Base-by-base conservation (phyloP, 2,888 invertebrate genomes). In the Trichacis sp. region DNA sequence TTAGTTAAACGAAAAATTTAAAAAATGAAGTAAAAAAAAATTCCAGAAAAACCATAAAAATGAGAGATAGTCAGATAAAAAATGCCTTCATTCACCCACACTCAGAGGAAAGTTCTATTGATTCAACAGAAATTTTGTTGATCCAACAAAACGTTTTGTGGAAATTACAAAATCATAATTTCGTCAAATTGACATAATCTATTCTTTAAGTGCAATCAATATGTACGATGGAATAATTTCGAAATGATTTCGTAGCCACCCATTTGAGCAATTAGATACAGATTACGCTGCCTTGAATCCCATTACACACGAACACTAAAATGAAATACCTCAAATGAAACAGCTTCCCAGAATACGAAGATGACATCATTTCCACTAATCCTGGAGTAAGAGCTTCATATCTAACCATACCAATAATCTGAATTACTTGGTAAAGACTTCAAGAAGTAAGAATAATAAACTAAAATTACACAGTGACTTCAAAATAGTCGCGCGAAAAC, bases 331-430 rank as follows among this genome's bases (percentile, higher is more conserved):
- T 33, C 11, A 33, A 33, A 33, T 33, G 33, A 33, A 2, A n/a
- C 33, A 33, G 33, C 33, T 33, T 33, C 33, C 33, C n/a, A 33
- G 33, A 33, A 33, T 6, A 24, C 24, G 24, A 6, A 6, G 33
- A 33, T 33, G 33, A 33, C 33, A 33, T 33, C 33, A 33, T 33
- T 33, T 33, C 33, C n/a, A 33, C 33, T 33, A 33, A 33, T 33
- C n/a, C 33, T 33, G n/a, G 11, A n/a, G 8, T 5, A 24, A 24
- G 24, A 24, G 8, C 4, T 33, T n/a, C 33, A n/a, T 33, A 6
- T 33, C n/a, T 33, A 33, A 11, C 33, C n/a, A 6, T 11, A 33
- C 2, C n/a, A 33, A 11, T 33, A 2, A n/a, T 33, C 11, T n/a
- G 5, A 33, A 24, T 24, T 24, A 8, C 24, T 24, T n/a, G 33